phyloP scores from a whole-genome alignment of 2,113 vertebrate species.

The Gobius niger region DNA sequence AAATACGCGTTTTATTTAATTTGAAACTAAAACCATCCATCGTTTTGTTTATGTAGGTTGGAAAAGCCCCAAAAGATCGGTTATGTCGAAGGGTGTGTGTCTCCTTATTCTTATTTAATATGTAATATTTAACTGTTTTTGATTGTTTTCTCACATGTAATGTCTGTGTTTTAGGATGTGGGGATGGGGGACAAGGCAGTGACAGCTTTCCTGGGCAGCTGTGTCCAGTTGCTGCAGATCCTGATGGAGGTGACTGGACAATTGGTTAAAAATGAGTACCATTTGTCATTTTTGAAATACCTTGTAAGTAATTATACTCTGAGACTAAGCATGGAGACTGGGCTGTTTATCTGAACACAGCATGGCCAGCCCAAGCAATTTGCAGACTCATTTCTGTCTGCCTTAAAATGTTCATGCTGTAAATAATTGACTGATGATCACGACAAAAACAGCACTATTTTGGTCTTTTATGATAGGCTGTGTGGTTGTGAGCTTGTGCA shows the following conservation, averaged over 20 bases:
- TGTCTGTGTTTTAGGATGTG: conserved; percentile 80
- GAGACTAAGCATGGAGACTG: conserved; percentile 51
- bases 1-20: neutral
- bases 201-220: conserved; percentile 89
- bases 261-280: conserved; percentile 60
- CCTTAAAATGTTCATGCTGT: too few species aligned
- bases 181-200: conserved; percentile 91
- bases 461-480: neutral
- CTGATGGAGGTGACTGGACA: conserved; percentile 89
- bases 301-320: conserved; percentile 53
- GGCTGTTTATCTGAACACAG: conserved; percentile 10
- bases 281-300: conserved; percentile 60
- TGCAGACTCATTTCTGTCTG: neutral
- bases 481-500: neutral
- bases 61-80: conserved; percentile 95
- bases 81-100: conserved; percentile 89
- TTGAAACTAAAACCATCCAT: neutral
- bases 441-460: neutral
- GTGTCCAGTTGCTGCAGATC: conserved; percentile 88
- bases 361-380: conserved; percentile 18
- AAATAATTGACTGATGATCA: neutral
- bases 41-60: conserved; percentile 78
- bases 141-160: neutral
- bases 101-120: neutral
- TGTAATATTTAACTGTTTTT: neutral